These are phyloP conservation scores for Campaea margaritaria DNA, from an alignment of 2,888 invertebrate species.

Conservation along the genomic window DNA sequence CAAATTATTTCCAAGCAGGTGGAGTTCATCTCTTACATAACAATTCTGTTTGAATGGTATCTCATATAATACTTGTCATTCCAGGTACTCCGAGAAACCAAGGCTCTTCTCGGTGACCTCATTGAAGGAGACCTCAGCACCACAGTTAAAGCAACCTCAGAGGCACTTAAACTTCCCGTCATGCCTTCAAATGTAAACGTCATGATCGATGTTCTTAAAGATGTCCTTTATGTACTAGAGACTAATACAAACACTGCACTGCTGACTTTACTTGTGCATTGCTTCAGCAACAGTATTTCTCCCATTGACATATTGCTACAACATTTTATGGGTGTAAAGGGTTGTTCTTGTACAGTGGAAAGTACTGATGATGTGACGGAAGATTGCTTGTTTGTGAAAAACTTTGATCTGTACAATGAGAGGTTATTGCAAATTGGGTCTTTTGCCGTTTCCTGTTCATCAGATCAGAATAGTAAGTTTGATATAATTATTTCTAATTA, in stretches of 20 bases:
- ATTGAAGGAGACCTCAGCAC: slow-evolving; percentile 72
- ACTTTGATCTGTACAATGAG: slow-evolving; percentile 88
- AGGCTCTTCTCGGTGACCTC: slow-evolving; percentile 74
- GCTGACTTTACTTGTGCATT: slow-evolving; percentile 81
- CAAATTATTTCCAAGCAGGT: too few species aligned
- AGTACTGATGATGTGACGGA: slow-evolving; percentile 62
- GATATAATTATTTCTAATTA: too few species aligned
- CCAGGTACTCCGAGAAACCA: slow-evolving; percentile 83
- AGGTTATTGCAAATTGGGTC: slow-evolving; percentile 88
- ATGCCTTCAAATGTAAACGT: slow-evolving; percentile 81
- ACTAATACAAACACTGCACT: slow-evolving; percentile 88
- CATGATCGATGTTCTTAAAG: slow-evolving; percentile 85
- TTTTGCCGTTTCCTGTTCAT: slow-evolving; percentile 87
- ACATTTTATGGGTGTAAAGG: slow-evolving; percentile 58
- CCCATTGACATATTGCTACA: slow-evolving; percentile 63
- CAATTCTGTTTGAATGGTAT: too few species aligned
- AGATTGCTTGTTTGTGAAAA: slow-evolving; percentile 82
- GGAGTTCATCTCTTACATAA: too few species aligned
- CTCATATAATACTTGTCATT: too few species aligned
- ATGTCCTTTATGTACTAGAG: slow-evolving; percentile 87
- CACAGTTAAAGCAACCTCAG: slow-evolving; percentile 71
- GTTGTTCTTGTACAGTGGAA: slow-evolving; percentile 56
- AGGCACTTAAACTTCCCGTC: slow-evolving; percentile 69
- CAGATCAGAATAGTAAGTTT: slow-evolving; percentile 72
- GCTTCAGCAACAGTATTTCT: slow-evolving; percentile 64